Percentiles rank a stretch among this genome's conserved stretches.
Conservation (phyloP, 2,888 invertebrate species). For the Oscheius sp. region DNA sequence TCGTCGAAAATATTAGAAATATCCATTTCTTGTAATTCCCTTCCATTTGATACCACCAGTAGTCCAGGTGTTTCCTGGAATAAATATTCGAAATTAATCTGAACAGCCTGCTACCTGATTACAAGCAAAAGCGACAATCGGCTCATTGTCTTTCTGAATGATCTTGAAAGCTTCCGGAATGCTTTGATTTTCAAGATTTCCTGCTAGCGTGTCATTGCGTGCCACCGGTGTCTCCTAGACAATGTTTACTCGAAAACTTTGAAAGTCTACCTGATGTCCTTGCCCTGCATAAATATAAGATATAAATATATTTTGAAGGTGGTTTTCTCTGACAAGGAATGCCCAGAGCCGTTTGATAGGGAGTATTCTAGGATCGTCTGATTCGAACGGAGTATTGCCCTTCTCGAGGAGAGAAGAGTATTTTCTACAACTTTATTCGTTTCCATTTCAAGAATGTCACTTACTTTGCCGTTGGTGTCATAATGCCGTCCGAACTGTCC, state of each 20-base stretch:
- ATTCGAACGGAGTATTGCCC: constrained; percentile 91
- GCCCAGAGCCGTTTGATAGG: constrained; percentile 85
- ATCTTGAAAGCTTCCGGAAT: constrained; percentile 86
- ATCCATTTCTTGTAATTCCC: constrained; percentile 97
- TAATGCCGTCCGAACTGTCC: constrained; percentile 49
- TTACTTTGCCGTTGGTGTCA: constrained; percentile 47
- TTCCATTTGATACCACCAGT: constrained; percentile 90
- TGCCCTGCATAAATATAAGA: constrained; percentile 84
- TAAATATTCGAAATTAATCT: neutral
- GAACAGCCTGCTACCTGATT: constrained; percentile 49
- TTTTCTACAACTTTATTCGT: constrained; percentile 44
- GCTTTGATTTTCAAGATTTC: constrained; percentile 38
- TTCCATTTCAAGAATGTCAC: neutral
- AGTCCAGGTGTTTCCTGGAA: constrained; percentile 80
- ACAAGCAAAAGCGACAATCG: constrained; percentile 91
- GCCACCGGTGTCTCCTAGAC: constrained; percentile 14
- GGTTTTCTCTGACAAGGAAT: constrained; percentile 90
- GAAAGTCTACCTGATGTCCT: constrained; percentile 38
- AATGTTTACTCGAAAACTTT: neutral
- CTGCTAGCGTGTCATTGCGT: constrained; percentile 36
- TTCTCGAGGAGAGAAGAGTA: constrained; percentile 53
- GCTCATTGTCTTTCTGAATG: constrained; percentile 98
- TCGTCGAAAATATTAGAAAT: constrained; percentile 90
- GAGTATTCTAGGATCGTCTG: constrained; percentile 78
- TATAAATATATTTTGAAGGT: constrained; percentile 92